Conservation (phyloP, 92 coral and sea anemone genomes). For the Zoanthus sociatus region DNA sequence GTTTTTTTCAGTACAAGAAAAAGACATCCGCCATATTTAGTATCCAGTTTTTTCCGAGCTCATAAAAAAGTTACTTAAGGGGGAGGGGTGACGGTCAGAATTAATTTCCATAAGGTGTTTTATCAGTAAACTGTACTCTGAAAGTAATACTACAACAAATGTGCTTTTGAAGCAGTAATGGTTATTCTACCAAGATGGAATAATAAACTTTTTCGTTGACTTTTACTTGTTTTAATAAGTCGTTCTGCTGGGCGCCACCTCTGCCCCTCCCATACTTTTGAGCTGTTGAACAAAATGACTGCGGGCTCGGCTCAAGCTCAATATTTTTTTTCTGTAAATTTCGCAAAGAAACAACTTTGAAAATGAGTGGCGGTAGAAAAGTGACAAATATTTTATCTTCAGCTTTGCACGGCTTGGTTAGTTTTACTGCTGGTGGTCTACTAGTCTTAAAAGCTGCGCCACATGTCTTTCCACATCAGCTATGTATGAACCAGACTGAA, state of each 20-base stretch:
- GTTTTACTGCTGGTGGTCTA: slow-evolving; percentile 70
- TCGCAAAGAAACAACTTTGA: neutral
- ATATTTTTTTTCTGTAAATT: too few relatives aligned
- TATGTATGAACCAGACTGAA: slow-evolving; percentile 67
- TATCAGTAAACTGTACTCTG: neutral
- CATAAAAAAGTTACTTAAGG: neutral
- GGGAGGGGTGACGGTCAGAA: neutral
- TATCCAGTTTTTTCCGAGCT: slow-evolving; percentile 24
- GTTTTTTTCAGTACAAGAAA: neutral
- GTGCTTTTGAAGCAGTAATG: neutral
- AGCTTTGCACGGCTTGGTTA: slow-evolving; percentile 50
- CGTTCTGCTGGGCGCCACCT: too few relatives aligned
- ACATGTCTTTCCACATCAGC: slow-evolving; percentile 74
- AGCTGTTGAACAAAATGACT: neutral
- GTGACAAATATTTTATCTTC: slow-evolving; percentile 17
- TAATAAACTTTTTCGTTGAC: too few relatives aligned
- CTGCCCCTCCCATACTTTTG: neutral
- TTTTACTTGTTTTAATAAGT: too few relatives aligned
- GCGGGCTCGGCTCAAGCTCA: slow-evolving; percentile 42
- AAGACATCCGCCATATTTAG: neutral
- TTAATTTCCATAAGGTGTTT: neutral
- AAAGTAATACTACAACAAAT: neutral
- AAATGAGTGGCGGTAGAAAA: slow-evolving; percentile 22
- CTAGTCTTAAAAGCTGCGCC: slow-evolving; percentile 74
- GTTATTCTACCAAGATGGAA: too few relatives aligned